Evolutionary conservation across 2,797 vertebrate genomes (phyloP), one percentile per base, ranked within the genome.

Genomic region (Merluccius polli): DNA sequence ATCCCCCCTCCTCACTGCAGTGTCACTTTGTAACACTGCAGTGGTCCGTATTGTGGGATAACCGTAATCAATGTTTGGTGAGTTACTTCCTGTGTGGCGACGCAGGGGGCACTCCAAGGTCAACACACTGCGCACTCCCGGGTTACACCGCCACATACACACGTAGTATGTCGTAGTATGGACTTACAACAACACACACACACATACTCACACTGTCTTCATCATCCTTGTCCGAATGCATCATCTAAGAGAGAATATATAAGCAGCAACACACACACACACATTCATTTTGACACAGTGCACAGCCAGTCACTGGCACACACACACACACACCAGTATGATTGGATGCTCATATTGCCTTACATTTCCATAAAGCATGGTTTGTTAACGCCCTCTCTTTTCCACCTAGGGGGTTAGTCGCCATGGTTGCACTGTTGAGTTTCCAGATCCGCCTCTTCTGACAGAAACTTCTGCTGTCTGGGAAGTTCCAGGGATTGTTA

Each of bases 61-160:
- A 88, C 15, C 84, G 87, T 86, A 93, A 92, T 93, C 93, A 87
- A 93, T 93, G 87, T 80, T 82, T 87, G 86, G 83, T 84, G 89
- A 87, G 86, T 87, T 87, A 85, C 87, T 89, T 91, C 83, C 92
- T 89, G 89, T 90, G 85, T 84, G 82, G 85, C 75, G 77, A 85
- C 85, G 78, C 85, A 85, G 83, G 82, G 82, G 82, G 86, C 82
- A 82, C 81, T 84, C 84, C 92, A 93, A 92, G 91, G 92, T 91
- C 91, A 89, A 16, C 21, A 6, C 16, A 3, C 76, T 71, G 85
- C 82, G 82, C 86, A 81, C 72, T 78, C 78, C 35, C 77, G 24
- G 59, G 83, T 81, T 76, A 83, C 79, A 81, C 75, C 18, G n/a
- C 21, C 52, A 24, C 52, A 59, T 4, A n/a, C 21, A 18, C 52